These are phyloP conservation scores for Machimus atricapillus DNA, from an alignment of 2,888 invertebrate genomes.

Conservation along the genomic window DNA sequence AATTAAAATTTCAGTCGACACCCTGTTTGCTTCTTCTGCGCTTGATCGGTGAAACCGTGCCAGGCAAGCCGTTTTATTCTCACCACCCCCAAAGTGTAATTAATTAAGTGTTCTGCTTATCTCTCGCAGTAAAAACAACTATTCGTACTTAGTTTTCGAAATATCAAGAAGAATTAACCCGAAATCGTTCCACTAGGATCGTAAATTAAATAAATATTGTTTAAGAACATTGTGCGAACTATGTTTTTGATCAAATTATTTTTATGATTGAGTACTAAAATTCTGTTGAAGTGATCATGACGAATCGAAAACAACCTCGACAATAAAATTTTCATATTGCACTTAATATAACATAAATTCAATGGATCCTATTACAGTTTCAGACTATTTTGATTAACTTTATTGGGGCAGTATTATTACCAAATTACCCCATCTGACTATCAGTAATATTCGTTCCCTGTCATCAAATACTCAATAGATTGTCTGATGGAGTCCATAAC, in stretches of 20 bases:
- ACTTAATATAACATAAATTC: not conserved
- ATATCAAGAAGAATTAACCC: not conserved
- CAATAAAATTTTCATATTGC: not conserved
- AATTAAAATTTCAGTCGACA: conserved; percentile 14
- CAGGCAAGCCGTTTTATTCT: not conserved
- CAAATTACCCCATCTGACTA: not conserved
- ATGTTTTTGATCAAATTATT: not conserved
- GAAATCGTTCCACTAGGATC: not conserved
- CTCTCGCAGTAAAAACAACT: not conserved
- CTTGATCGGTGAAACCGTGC: not conserved
- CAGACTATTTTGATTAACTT: not conserved
- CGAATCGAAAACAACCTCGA: not conserved
- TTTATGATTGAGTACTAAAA: not conserved
- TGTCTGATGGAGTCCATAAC: not conserved
- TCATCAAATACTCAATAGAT: not conserved
- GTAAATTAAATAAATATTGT: not conserved
- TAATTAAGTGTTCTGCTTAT: not conserved
- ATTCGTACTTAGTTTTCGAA: not conserved
- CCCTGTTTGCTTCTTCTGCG: not conserved
- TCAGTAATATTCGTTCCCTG: not conserved
- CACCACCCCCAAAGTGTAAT: not conserved
- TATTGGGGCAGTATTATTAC: not conserved
- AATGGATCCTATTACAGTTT: not conserved
- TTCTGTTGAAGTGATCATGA: too few relatives aligned
- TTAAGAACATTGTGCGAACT: too few relatives aligned